A percentile compares a stretch with the other conserved stretches of the same genome.
Conservation (phyloP, 2,888 invertebrate species). For the Microplitis manilae region DNA sequence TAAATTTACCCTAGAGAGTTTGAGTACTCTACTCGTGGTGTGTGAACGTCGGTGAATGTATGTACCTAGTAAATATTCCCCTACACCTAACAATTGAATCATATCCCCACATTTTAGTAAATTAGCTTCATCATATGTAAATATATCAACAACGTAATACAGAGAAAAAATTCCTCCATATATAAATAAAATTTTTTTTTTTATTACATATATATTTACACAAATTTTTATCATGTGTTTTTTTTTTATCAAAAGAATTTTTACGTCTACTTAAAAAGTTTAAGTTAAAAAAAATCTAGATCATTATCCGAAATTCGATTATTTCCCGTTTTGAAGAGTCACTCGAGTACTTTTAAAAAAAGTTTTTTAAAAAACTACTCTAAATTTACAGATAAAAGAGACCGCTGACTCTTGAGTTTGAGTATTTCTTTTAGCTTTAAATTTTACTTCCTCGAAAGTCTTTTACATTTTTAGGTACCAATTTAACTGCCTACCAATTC, state of each 20-base stretch:
- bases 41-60: background rate
- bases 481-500: background rate
- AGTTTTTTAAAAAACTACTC: conserved; percentile 6
- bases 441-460: conserved; percentile 16
- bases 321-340: background rate
- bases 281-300: background rate
- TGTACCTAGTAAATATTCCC: conserved; percentile 6
- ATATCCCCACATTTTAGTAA: background rate
- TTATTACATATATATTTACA: background rate
- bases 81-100: conserved; percentile 6
- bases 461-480: conserved; percentile 6
- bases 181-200: background rate
- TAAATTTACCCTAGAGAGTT: conserved; percentile 16
- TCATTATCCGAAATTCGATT: background rate
- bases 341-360: background rate
- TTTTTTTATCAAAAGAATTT: background rate
- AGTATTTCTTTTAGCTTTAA: conserved; percentile 31
- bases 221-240: background rate
- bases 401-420: conserved; percentile 31
- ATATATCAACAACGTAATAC: background rate
- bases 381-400: conserved; percentile 33
- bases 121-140: conserved; percentile 4
- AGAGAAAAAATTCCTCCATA: background rate
- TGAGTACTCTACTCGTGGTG: background rate
- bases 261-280: too few relatives aligned